Percentiles rank a stretch among this genome's conserved stretches.
Conservation (phyloP, 1,140 invertebrate species). For the Zaprionus inermis region DNA sequence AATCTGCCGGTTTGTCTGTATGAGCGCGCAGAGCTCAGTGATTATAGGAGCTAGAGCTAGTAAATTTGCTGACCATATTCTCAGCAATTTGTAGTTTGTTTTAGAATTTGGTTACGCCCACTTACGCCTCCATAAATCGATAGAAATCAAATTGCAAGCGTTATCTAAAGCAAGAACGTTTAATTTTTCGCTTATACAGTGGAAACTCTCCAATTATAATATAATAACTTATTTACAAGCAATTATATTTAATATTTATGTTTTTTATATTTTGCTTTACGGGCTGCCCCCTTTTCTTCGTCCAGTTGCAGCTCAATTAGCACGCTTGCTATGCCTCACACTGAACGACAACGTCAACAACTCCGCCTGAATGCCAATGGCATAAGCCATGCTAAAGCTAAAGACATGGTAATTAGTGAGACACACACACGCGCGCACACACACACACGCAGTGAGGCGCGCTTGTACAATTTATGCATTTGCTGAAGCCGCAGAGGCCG, state of each 20-base stretch:
- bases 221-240: too few species aligned
- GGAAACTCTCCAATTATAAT: too few species aligned
- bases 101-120: too few species aligned
- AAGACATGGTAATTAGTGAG: conserved; percentile 79
- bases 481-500: conserved; percentile 50
- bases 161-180: too few species aligned
- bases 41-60: too few species aligned
- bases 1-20: too few species aligned
- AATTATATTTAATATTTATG: not conserved
- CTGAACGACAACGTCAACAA: conserved; percentile 45
- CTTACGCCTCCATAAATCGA: too few species aligned
- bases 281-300: not conserved
- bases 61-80: too few species aligned
- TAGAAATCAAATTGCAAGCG: too few species aligned
- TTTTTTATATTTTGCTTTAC: not conserved
- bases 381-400: conserved; percentile 70
- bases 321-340: conserved; percentile 16
- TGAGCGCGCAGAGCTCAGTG: too few species aligned
- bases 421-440: conserved; percentile 44
- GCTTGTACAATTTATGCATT: conserved; percentile 75
- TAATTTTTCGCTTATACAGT: too few species aligned
- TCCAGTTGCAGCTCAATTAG: conserved; percentile 7
- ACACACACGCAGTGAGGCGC: conserved; percentile 1
- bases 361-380: conserved; percentile 53
- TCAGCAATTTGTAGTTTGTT: too few species aligned